Evolutionary conservation across 1,140 invertebrate species (phyloP).

Genomic region (Mya arenaria): DNA sequence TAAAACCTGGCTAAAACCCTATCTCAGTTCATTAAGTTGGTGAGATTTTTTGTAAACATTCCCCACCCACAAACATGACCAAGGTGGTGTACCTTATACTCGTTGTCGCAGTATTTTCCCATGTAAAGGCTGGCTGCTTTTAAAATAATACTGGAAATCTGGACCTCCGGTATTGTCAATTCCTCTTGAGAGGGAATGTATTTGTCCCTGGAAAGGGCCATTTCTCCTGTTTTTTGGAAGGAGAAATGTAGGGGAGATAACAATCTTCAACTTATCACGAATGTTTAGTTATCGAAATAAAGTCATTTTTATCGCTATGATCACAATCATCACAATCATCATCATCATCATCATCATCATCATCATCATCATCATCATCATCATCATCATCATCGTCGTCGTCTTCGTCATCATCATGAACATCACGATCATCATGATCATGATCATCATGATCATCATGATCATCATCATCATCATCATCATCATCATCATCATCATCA

Average conservation of each 20-base stretch:
- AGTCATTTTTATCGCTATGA: too few relatives aligned
- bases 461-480: constrained; percentile 30
- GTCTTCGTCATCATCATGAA: background rate
- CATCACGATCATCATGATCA: constrained; percentile 22
- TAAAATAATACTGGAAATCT: constrained; percentile 90
- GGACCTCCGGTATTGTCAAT: constrained; percentile 92
- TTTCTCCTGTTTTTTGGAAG: background rate
- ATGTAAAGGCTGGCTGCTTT: constrained; percentile 93
- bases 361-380: constrained; percentile 42
- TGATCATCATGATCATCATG: constrained; percentile 36
- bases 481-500: constrained; percentile 16
- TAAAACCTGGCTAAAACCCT: background rate
- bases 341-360: constrained; percentile 49
- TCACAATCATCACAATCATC: constrained; percentile 44
- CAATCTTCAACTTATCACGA: background rate
- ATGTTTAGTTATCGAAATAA: too few relatives aligned
- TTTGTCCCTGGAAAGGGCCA: background rate
- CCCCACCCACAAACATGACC: constrained; percentile 33
- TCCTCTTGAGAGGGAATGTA: constrained; percentile 92
- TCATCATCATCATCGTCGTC: background rate
- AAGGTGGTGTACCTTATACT: constrained; percentile 90
- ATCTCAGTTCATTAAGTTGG: background rate
- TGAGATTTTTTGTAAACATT: background rate
- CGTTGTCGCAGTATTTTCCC: constrained; percentile 94
- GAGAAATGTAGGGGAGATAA: background rate